A percentile compares a stretch with the other conserved stretches of the same genome.
Conservation (phyloP, 2,797 vertebrate genomes). For the Corythornis leucogaster region DNA sequence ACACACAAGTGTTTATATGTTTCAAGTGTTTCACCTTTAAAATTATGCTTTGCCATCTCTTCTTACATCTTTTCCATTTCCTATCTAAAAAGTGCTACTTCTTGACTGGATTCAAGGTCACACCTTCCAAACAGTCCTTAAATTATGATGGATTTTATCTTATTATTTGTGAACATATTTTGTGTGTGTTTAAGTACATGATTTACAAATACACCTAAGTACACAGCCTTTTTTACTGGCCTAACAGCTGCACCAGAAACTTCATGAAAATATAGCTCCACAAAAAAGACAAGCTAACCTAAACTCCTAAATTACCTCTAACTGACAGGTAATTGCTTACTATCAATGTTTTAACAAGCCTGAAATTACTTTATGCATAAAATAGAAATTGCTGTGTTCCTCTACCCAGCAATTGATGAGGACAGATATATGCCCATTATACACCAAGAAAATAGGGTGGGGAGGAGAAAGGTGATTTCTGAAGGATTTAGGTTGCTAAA, state of each 20-base stretch:
- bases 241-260: background rate
- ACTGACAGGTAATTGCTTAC: constrained; percentile 29
- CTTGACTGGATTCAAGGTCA: background rate
- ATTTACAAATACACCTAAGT: background rate
- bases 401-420: constrained; percentile 1
- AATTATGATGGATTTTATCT: background rate
- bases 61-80: background rate
- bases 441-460: background rate
- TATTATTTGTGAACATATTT: background rate
- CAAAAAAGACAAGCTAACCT: background rate
- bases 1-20: background rate
- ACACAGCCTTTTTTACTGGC: background rate
- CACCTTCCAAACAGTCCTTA: background rate
- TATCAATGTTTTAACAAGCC: constrained; percentile 21
- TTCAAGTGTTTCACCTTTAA: background rate
- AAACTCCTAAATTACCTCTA: constrained; percentile 14
- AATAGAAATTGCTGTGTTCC: background rate
- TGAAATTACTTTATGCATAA: constrained; percentile 44
- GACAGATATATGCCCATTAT: background rate
- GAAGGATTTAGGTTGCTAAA: background rate
- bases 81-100: background rate
- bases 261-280: background rate
- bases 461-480: constrained; percentile 9
- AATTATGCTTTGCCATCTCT: background rate
- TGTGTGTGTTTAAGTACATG: background rate